Conservation (phyloP, 2,113 vertebrate species). For the Euleptes europaea region DNA sequence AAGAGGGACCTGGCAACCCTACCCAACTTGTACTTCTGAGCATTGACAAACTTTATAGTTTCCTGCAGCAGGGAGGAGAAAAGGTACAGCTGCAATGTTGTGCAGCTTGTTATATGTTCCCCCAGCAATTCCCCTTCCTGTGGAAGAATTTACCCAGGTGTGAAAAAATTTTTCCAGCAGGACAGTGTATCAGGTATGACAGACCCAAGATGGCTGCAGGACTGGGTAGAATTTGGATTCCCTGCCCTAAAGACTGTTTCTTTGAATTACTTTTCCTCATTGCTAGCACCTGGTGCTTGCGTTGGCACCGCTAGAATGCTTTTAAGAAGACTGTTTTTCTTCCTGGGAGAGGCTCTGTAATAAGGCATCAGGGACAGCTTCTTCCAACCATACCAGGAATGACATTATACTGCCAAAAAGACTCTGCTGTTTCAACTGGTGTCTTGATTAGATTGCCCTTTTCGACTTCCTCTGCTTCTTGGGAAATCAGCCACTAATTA, state of each 20-base stretch:
- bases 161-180: neutral
- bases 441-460: neutral
- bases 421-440: neutral
- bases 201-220: neutral
- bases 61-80: too few relatives aligned
- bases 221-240: neutral
- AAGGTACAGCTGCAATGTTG: too few relatives aligned
- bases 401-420: neutral
- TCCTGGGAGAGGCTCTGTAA: neutral
- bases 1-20: too few relatives aligned
- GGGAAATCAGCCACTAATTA: neutral
- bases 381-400: neutral
- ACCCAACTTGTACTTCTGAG: too few relatives aligned
- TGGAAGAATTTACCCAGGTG: neutral
- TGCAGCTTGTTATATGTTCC: too few relatives aligned
- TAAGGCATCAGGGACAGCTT: neutral
- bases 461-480: neutral
- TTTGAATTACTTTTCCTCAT: neutral
- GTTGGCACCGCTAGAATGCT: neutral
- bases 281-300: neutral
- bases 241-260: neutral
- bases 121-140: too few relatives aligned
- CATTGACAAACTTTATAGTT: too few relatives aligned
- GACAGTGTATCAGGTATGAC: neutral
- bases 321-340: neutral